phyloP scores from a whole-genome alignment of 2,797 vertebrate species.

The Karalla daura region DNA sequence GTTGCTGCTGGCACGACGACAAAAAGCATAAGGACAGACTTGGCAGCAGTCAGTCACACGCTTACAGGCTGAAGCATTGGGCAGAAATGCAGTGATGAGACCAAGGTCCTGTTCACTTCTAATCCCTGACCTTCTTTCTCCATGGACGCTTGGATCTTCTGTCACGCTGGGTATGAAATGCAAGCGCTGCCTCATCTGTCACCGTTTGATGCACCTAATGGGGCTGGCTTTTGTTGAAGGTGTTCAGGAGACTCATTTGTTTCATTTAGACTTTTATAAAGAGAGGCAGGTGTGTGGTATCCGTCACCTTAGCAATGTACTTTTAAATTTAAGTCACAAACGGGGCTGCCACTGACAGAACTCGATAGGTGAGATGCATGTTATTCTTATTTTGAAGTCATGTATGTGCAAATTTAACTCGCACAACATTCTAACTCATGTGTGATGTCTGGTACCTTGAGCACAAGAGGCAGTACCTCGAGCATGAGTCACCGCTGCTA shows the following conservation, averaged over 20 bases:
- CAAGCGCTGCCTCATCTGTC: conserved; percentile 7
- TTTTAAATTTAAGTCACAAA: too few relatives aligned
- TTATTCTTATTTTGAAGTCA: too few relatives aligned
- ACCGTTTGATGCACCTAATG: background rate
- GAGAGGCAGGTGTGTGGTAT: background rate
- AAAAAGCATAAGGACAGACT: conserved; percentile 67
- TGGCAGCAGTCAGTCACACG: conserved; percentile 62
- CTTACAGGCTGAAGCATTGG: conserved; percentile 53
- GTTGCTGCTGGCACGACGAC: conserved; percentile 67
- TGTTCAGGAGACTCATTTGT: background rate
- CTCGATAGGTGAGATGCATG: too few relatives aligned
- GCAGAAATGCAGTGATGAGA: conserved; percentile 60
- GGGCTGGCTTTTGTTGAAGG: background rate
- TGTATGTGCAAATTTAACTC: too few relatives aligned
- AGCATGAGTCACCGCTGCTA: too few relatives aligned
- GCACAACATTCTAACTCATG: too few relatives aligned
- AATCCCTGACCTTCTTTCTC: conserved; percentile 73
- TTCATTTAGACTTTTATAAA: background rate
- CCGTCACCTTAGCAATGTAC: background rate
- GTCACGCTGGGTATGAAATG: conserved; percentile 17
- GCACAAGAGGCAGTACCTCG: too few relatives aligned
- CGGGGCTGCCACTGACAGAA: too few relatives aligned
- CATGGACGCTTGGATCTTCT: conserved; percentile 42
- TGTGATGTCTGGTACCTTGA: too few relatives aligned
- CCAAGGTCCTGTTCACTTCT: conserved; percentile 61